Evolutionary conservation across 2,113 vertebrate genomes (phyloP).

Genomic region (Edolisoma coerulescens): DNA sequence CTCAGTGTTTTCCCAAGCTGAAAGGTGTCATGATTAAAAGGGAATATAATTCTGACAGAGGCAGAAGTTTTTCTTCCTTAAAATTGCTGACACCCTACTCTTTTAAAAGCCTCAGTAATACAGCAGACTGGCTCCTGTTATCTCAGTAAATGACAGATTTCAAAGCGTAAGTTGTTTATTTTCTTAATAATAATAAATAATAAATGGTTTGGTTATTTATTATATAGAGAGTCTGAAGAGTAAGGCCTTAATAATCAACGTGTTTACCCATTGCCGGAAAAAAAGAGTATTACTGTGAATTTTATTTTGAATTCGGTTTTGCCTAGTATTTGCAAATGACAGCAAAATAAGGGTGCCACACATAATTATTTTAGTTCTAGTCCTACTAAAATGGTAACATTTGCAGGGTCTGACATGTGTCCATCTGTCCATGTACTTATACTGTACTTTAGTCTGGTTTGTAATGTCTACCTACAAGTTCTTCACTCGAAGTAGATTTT

Average conservation of each 20-base stretch:
- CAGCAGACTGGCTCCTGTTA: background rate
- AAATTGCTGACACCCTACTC: background rate
- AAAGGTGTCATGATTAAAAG: background rate
- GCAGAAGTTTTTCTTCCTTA: background rate
- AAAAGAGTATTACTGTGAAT: background rate
- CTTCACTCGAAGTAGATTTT: background rate
- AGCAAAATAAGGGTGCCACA: background rate
- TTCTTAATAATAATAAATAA: background rate
- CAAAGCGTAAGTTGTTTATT: background rate
- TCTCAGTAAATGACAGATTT: background rate
- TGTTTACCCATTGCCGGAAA: background rate
- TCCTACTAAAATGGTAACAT: background rate
- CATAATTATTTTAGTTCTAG: background rate
- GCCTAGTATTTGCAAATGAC: background rate
- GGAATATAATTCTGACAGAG: background rate
- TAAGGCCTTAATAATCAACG: background rate
- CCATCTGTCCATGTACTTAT: background rate
- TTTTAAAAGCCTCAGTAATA: background rate
- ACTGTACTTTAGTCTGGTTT: background rate
- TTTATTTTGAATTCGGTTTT: background rate
- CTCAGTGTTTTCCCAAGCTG: background rate
- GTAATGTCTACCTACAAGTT: background rate
- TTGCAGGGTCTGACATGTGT: background rate
- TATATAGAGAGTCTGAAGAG: background rate
- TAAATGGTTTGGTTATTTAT: background rate